Evolutionary conservation across 2,113 vertebrate genomes (phyloP).

Genomic region (Hydrochoerus hydrochaeris): DNA sequence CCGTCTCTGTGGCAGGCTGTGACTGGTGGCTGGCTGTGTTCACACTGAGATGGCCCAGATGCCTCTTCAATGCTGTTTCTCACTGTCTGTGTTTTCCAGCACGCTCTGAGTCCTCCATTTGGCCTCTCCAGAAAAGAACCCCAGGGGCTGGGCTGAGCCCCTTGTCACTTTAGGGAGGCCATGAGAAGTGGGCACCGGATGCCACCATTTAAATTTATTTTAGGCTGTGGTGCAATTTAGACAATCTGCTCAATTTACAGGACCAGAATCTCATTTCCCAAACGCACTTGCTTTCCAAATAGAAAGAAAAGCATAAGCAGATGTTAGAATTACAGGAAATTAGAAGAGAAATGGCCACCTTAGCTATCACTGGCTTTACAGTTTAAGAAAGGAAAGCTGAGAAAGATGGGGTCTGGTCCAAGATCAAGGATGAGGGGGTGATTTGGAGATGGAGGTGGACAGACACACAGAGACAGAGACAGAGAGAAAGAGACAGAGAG

Average conservation of each 20-base stretch:
- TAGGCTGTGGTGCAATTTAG: background rate
- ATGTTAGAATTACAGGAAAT: slow-evolving; percentile 23
- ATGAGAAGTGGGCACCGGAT: background rate
- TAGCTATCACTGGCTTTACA: background rate
- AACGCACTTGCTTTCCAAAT: slow-evolving; percentile 32
- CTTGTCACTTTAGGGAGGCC: background rate
- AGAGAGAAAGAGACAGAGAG: rapidly evolving
- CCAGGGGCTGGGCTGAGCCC: no score
- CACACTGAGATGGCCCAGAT: background rate
- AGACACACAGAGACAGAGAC: rapidly evolving
- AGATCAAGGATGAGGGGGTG: background rate
- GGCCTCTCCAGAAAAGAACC: background rate
- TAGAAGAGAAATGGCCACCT: background rate
- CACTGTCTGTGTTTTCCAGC: background rate
- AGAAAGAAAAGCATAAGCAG: background rate
- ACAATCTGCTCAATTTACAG: background rate
- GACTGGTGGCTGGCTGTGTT: background rate
- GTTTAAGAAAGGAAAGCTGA: background rate
- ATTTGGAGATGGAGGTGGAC: background rate
- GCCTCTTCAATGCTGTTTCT: background rate
- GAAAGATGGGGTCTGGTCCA: no score
- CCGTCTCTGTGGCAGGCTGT: background rate
- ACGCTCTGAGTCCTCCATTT: background rate
- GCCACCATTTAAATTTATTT: background rate
- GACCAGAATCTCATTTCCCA: slow-evolving; percentile 3